A percentile compares a stretch with the other conserved stretches of the same genome.
phyloP scores from a whole-genome alignment of 2,888 invertebrate genomes.

The Dynastes tityus region DNA sequence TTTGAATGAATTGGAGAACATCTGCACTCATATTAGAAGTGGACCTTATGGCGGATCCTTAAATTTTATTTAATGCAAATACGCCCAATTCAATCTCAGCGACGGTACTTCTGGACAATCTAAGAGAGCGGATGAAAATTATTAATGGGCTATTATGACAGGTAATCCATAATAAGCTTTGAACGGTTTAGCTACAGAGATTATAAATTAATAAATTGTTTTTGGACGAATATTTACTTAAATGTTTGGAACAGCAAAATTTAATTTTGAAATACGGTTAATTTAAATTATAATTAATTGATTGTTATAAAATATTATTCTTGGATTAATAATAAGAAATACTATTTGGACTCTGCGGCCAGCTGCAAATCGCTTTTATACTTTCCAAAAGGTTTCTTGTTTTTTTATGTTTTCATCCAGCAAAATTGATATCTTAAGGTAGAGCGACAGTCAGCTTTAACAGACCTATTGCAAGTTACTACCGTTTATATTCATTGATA shows the following conservation, averaged over 20 bases:
- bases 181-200: slow-evolving; percentile 22
- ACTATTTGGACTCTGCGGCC: not conserved
- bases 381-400: too few species aligned
- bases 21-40: too few species aligned
- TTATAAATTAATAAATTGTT: slow-evolving; percentile 46
- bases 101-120: not conserved
- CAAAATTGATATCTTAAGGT: too few species aligned
- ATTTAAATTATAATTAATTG: slow-evolving; percentile 44
- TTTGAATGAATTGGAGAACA: too few species aligned
- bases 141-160: slow-evolving; percentile 41
- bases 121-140: slow-evolving; percentile 22
- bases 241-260: slow-evolving; percentile 16
- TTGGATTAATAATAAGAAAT: not conserved
- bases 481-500: too few species aligned
- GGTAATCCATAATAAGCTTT: slow-evolving; percentile 34
- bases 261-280: slow-evolving; percentile 27
- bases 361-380: not conserved
- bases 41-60: too few species aligned
- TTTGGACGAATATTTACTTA: slow-evolving; percentile 35
- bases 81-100: not conserved
- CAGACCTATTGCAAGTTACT: too few species aligned
- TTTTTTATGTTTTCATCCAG: too few species aligned
- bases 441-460: too few species aligned
- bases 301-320: slow-evolving; percentile 35
- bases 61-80: not conserved